A percentile compares a stretch with the other conserved stretches of the same genome.
These are phyloP conservation scores for Sesamia nonagrioides DNA, from an alignment of 1,140 invertebrate genomes.

Conservation along the genomic window DNA sequence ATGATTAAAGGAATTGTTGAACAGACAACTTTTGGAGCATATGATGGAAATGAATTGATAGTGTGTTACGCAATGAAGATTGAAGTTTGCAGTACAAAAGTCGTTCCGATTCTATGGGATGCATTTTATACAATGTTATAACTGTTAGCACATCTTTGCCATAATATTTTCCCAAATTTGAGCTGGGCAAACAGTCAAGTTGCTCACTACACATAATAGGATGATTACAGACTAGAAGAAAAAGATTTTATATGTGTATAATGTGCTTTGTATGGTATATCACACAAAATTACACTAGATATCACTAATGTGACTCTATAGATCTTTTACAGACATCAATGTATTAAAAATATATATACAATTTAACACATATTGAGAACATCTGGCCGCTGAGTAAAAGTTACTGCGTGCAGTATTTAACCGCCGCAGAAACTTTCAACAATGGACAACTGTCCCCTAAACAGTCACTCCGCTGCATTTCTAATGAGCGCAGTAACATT, in stretches of 20 bases:
- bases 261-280: constrained; percentile 33
- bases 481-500: background rate
- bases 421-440: background rate
- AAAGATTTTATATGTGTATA: constrained; percentile 23
- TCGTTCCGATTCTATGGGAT: too few species aligned
- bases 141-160: constrained; percentile 9
- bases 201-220: constrained; percentile 30
- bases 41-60: too few species aligned
- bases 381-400: background rate
- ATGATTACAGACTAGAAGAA: constrained; percentile 47
- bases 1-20: too few species aligned
- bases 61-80: too few species aligned
- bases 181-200: constrained; percentile 33
- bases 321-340: constrained; percentile 7
- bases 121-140: background rate
- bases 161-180: background rate
- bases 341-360: constrained; percentile 29
- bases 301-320: constrained; percentile 18
- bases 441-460: too few species aligned
- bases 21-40: too few species aligned
- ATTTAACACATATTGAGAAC: background rate
- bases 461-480: too few species aligned
- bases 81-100: too few species aligned
- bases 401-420: background rate
- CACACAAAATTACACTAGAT: constrained; percentile 23